Percentiles rank a stretch among this genome's conserved stretches.
Conservation (phyloP, 2,888 invertebrate genomes). For the Panzeria rudis region DNA sequence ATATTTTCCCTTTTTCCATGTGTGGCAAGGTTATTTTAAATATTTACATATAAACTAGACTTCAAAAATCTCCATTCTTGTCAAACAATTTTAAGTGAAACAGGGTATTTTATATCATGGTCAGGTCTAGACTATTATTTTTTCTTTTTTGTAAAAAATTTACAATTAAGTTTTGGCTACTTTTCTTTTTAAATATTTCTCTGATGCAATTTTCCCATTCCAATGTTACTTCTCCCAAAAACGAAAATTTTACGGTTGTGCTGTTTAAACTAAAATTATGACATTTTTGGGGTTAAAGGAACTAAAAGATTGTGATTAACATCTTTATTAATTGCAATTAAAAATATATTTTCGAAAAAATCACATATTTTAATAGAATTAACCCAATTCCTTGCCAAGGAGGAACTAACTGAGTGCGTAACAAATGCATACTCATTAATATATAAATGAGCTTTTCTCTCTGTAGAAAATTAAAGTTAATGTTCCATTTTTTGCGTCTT, state of each 20-base stretch:
- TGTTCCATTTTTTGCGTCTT: background rate
- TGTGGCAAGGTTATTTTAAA: no score
- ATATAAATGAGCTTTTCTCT: background rate
- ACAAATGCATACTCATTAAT: conserved; percentile 4
- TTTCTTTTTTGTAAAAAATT: no score
- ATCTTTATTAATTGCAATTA: conserved; percentile 39
- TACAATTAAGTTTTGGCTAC: no score
- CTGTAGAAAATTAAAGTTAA: conserved; percentile 1
- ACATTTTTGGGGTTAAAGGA: background rate
- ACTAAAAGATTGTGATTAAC: background rate
- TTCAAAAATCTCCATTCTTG: no score
- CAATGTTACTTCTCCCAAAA: background rate
- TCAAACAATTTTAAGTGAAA: no score
- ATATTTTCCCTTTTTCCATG: no score
- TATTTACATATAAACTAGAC: no score
- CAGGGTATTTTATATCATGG: no score
- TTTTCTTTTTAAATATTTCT: no score
- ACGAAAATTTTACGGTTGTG: background rate
- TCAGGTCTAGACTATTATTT: no score
- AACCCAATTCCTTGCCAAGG: conserved; percentile 51
- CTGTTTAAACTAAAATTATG: background rate
- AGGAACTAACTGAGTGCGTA: conserved; percentile 21
- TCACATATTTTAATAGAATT: conserved; percentile 55
- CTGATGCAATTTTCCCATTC: background rate
- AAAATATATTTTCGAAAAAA: conserved; percentile 37